Base-by-base conservation (phyloP, 2,113 vertebrate species). In the Octodon degus region DNA sequence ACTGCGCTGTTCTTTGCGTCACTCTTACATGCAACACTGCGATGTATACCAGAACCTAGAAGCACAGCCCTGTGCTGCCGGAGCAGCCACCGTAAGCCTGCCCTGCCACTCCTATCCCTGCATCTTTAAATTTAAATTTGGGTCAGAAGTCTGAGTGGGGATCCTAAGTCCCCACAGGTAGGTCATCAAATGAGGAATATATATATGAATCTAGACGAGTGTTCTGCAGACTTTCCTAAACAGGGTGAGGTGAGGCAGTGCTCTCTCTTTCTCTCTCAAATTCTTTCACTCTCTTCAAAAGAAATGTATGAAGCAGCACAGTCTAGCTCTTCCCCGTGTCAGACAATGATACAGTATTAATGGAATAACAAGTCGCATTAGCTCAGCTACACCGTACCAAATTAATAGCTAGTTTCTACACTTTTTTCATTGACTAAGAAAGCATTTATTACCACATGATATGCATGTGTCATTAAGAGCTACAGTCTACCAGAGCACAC, bases 301-400 rank as follows among this genome's bases (percentile, higher is more conserved):
- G 87, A 74, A 97, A 97, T 95, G 92, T 93, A 60, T 43, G 68
- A 92, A 74, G 24, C 10, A 0, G 60, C 79, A 77, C n/a, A 85
- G 80, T 34, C 8, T 53, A 96, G 95, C 65, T 83, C 90, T 82
- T 94, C 95, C 92, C 2, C 25, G 50, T 95, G 53, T 95, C 87
- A 96, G 86, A 83, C 53, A 12, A 10, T 74, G 96, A 86, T 96
- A 95, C 50, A 0, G 2, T 80, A 93, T 93, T 97, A 96, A 96
- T 90, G 84, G 95, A 77, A 80, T 96, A 96, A 92, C 81, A 94
- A 96, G 86, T 96, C 88, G 76, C 25, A 70, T 96, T n/a, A 93
- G 93, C 94, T 97, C 93, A 86, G 84, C 95, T 72, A 92, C 0
- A 0, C 80, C 81, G 62, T 77, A 85, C 85, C 77, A 2, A 47